Percentiles rank a stretch among this genome's conserved stretches.
Evolutionary conservation across 2,797 vertebrate species (phyloP).

Genomic region (Schizopygopsis pylzovi): DNA sequence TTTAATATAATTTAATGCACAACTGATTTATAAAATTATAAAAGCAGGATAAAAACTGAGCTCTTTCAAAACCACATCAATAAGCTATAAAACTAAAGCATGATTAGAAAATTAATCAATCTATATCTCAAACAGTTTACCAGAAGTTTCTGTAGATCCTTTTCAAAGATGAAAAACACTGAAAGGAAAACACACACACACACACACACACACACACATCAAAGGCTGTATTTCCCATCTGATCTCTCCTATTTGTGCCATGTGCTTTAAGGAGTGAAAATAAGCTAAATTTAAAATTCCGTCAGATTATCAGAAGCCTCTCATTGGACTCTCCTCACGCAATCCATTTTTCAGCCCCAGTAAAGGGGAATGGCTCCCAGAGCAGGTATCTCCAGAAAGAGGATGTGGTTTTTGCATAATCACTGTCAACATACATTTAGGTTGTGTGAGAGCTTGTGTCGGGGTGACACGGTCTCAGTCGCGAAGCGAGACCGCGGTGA

Average conservation of each 20-base stretch:
- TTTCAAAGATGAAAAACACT: conserved; percentile 19
- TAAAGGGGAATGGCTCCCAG: conserved; percentile 74
- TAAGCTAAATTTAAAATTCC: conserved; percentile 73
- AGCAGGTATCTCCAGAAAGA: conserved; percentile 80
- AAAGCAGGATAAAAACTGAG: not conserved
- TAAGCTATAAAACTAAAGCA: not conserved
- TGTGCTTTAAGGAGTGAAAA: conserved; percentile 71
- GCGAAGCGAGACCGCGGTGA: conserved; percentile 74
- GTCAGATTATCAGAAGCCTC: conserved; percentile 71
- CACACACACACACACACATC: conserved; percentile 55
- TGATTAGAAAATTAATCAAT: conserved; percentile 35
- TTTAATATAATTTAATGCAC: not conserved
- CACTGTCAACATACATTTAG: conserved; percentile 87
- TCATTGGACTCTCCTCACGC: conserved; percentile 61
- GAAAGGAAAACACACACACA: not conserved
- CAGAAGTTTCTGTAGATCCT: conserved; percentile 11
- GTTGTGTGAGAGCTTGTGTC: conserved; percentile 78
- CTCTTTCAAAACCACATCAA: not conserved
- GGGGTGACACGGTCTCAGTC: conserved; percentile 78
- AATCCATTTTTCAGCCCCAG: conserved; percentile 77
- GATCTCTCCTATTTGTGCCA: conserved; percentile 66
- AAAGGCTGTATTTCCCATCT: conserved; percentile 72
- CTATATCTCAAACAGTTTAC: conserved; percentile 78
- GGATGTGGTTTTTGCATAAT: conserved; percentile 87
- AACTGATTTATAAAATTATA: not conserved